Percentiles rank a stretch among this genome's conserved stretches.
phyloP scores from a whole-genome alignment of 2,888 invertebrate genomes.

The Tipula confusa region DNA sequence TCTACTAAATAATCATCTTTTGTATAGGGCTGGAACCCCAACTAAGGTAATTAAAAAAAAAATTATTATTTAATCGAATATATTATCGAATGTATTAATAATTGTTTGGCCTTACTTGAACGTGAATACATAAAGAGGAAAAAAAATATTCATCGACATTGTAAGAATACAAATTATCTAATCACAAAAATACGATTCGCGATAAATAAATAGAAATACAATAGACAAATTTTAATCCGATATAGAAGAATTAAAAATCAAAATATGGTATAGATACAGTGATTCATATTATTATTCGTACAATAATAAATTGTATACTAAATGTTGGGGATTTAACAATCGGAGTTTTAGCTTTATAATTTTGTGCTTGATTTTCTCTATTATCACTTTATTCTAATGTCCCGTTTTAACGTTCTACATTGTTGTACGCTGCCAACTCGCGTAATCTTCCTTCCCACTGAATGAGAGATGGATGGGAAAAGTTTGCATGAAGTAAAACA shows the following conservation, averaged over 20 bases:
- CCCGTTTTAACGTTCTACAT: no score
- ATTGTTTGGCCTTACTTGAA: background rate
- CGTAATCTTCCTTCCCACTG: no score
- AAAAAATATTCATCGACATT: background rate
- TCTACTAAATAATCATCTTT: background rate
- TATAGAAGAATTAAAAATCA: background rate
- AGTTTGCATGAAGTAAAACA: no score
- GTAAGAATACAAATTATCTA: constrained; percentile 9
- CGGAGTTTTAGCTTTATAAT: no score
- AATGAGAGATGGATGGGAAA: no score
- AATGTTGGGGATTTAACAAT: no score
- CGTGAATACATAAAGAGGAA: background rate
- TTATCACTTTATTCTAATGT: no score
- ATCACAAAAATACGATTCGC: background rate
- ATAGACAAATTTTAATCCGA: background rate
- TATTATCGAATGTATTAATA: no score
- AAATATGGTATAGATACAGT: background rate
- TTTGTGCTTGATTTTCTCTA: no score
- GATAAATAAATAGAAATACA: background rate
- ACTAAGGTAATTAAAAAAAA: background rate
- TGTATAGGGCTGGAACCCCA: background rate
- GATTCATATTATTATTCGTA: background rate
- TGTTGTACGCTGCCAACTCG: no score
- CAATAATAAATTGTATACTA: background rate
- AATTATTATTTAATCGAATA: no score